Percentiles rank a stretch among this genome's conserved stretches.
phyloP scores from a whole-genome alignment of 2,888 invertebrate species.

The Melanostoma scalare region DNA sequence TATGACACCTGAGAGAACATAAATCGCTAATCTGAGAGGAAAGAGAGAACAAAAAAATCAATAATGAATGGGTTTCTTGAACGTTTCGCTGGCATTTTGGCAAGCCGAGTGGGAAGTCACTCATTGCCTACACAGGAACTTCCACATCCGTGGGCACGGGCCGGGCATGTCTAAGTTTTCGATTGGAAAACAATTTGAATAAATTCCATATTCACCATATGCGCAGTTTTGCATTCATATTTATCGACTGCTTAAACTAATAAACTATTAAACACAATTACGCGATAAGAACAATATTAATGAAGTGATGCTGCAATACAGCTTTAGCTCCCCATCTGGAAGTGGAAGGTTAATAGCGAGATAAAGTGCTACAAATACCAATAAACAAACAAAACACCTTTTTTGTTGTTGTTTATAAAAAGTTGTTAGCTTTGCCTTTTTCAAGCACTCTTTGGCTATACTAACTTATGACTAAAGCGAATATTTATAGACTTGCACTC shows the following conservation, averaged over 20 bases:
- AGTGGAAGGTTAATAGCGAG: conserved; percentile 18
- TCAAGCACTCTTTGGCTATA: neutral
- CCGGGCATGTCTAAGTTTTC: neutral
- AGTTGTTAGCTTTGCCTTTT: neutral
- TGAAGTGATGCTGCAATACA: conserved; percentile 1
- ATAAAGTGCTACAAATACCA: neutral
- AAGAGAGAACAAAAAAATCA: neutral
- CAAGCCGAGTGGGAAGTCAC: conserved; percentile 24
- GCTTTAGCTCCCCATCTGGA: neutral
- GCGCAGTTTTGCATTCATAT: conserved; percentile 7
- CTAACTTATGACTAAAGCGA: conserved; percentile 2
- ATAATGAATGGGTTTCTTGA: conserved; percentile 16
- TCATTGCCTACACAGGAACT: conserved; percentile 19
- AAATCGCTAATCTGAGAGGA: too few species aligned
- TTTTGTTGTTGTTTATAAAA: conserved; percentile 11
- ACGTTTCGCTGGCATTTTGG: conserved; percentile 20
- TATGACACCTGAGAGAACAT: too few species aligned
- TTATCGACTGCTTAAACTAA: neutral
- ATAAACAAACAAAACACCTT: conserved; percentile 2
- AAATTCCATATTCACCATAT: conserved; percentile 16
- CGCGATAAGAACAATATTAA: conserved; percentile 1
- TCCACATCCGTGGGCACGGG: neutral
- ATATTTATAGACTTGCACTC: conserved; percentile 1
- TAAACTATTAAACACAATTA: conserved; percentile 25
- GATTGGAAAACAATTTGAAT: conserved; percentile 14